Evolutionary conservation across 2,113 vertebrate species (phyloP), one percentile per base, ranked within the genome.

Genomic region (Corythaixoides concolor): DNA sequence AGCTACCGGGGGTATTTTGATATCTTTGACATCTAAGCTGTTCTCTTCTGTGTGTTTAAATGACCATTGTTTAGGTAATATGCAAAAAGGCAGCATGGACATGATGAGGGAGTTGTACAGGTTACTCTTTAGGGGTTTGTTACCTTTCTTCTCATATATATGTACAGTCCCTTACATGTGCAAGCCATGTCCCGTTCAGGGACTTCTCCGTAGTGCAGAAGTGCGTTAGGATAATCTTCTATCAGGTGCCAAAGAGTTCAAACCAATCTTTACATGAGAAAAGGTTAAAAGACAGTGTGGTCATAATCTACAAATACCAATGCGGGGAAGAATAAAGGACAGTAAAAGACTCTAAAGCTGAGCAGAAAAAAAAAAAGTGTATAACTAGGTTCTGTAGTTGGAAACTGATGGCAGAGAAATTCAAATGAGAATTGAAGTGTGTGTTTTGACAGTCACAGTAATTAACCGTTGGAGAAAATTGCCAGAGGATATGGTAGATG

Each of bases 401-500:
- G 88, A 88, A 96, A 79, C 49, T 30, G 77, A 73, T 68, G 74
- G 91, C 64, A 93, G 95, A 80, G 70, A 90, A 91, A 94, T 88
- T 90, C 78, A 93, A 94, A 96, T 79, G 91, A 94, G 91, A 88
- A 80, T 66, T 91, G 94, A 90, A 88, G 77, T 79, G 85, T 91
- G 84, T 96, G 90, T 95, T 95, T 94, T 95, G 81, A 94, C 89
- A 93, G 88, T 91, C 88, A 77, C 75, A 95, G 90, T 95, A 97
- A 96, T 96, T 95, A 96, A 94, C 85, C 90, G 80, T 41, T 73
- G 93, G 88, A 93, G 88, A 88, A 93, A 85, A 94, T 95, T 95
- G 86, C 94, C 84, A 67, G 84, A 89, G 95, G 89, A 93, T 90
- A 28, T 64, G 79, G 93, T 72, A 37, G 90, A 80, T 94, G 85